phyloP scores from a whole-genome alignment of 2,888 invertebrate species.

The Melanchra persicariae region DNA sequence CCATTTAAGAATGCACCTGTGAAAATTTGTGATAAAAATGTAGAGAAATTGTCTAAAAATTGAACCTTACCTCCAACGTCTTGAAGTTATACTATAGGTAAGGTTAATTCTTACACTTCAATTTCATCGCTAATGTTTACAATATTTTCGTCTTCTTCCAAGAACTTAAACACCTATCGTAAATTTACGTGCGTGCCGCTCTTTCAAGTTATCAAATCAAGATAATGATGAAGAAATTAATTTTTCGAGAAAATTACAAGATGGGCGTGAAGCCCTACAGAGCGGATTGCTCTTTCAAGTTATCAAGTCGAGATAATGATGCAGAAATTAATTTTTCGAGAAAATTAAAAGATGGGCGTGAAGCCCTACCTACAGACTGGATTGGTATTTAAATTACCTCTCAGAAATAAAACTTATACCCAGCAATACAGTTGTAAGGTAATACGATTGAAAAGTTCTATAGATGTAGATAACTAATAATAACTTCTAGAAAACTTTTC shows the following conservation, averaged over 20 bases:
- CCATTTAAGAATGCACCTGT: conserved; percentile 9
- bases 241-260: background rate
- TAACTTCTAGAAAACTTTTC: background rate
- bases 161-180: too few relatives aligned
- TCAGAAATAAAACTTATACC: background rate
- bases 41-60: background rate
- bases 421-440: background rate
- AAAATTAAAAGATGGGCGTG: background rate
- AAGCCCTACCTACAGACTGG: background rate
- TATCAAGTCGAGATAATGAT: background rate
- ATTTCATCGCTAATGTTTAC: too few relatives aligned
- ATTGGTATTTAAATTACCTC: background rate
- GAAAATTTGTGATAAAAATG: conserved; percentile 4
- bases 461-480: background rate
- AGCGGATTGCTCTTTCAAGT: too few relatives aligned
- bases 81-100: background rate
- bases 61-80: too few relatives aligned
- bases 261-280: background rate
- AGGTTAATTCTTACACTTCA: background rate
- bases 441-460: background rate
- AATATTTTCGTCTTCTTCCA: background rate
- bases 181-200: too few relatives aligned
- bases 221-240: background rate
- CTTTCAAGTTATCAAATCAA: background rate
- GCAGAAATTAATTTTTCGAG: background rate